Percentiles rank a stretch among this genome's conserved stretches.
phyloP scores from a whole-genome alignment of 2,113 vertebrate genomes.

The Channa argus region DNA sequence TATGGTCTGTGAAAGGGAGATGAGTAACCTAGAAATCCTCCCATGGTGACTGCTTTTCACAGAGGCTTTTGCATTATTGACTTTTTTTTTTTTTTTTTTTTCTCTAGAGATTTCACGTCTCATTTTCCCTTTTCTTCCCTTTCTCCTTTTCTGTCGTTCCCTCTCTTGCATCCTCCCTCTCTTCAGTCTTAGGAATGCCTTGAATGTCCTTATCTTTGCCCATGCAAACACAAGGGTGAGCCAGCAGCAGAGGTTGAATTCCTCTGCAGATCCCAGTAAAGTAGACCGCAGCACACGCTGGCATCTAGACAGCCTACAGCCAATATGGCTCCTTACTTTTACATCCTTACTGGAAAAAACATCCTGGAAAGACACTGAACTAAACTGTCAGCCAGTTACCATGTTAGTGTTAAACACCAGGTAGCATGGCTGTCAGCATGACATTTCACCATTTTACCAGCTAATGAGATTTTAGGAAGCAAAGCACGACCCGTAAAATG shows the following conservation, averaged over 20 bases:
- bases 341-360: neutral
- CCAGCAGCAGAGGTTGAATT: constrained; percentile 70
- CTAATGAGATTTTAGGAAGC: neutral
- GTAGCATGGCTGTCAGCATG: too few species aligned
- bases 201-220: constrained; percentile 78
- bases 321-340: constrained; percentile 14
- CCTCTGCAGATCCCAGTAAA: constrained; percentile 59
- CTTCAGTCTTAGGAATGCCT: constrained; percentile 69
- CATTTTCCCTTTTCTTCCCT: constrained; percentile 9
- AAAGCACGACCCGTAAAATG: neutral
- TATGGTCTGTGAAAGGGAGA: constrained; percentile 18
- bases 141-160: neutral
- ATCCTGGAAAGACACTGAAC: neutral
- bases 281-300: constrained; percentile 35
- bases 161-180: constrained; percentile 28
- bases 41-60: neutral
- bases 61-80: constrained; percentile 18
- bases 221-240: constrained; percentile 72
- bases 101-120: constrained; percentile 26
- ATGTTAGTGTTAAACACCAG: neutral
- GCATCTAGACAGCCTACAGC: constrained; percentile 36
- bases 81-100: constrained; percentile 16
- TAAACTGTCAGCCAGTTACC: neutral
- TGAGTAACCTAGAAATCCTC: neutral
- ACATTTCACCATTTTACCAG: neutral